Evolutionary conservation across 2,888 invertebrate genomes (phyloP), one percentile per base, ranked within the genome.

Genomic region (Chydorus sphaericus): DNA sequence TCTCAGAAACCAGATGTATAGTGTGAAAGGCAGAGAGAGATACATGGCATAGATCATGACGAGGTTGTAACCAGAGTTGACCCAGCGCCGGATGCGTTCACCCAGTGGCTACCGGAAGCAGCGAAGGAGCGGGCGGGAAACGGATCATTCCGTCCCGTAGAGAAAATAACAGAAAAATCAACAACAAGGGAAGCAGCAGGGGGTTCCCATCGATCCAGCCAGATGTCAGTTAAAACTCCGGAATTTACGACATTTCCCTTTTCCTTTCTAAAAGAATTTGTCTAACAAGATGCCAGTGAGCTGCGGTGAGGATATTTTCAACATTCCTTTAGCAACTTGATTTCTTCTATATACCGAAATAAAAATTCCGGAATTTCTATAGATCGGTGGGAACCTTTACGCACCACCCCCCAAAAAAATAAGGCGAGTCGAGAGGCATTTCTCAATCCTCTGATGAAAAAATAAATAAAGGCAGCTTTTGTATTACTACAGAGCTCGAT

Each of bases 41-140:
- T 88, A 90, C 50, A 80, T 63, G 62, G 81, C 81, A 74, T 89
- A 90, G 59, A 83, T 67, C 52, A 81, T 80, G 87, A 87, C 88
- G 75, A 80, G 81, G 65, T 83, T 83, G 50, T 87, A 85, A 67
- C 78, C 80, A 74, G 86, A 79, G 74, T 85, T 83, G 70, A 83
- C 80, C 58, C 80, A 77, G 64, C 77, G 78, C 28, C 57, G 53
- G 18, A 57, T 28, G 18, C 33, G 16, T 16, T 59, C 55, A 55
- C 58, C 31, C 48, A 50, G 56, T 28, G 48, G 48, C 48, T 55
- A 48, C 48, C 36, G 38, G n/a, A n/a, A n/a, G n/a, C n/a, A n/a
- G n/a, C n/a, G n/a, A n/a, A n/a, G n/a, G n/a, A n/a, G n/a, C n/a
- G n/a, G n/a, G n/a, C n/a, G n/a, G n/a, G n/a, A n/a, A n/a, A n/a